Percentiles rank a stretch among this genome's conserved stretches.
Conservation (phyloP, 2,797 vertebrate genomes). For the Geotrypetes seraphini region DNA sequence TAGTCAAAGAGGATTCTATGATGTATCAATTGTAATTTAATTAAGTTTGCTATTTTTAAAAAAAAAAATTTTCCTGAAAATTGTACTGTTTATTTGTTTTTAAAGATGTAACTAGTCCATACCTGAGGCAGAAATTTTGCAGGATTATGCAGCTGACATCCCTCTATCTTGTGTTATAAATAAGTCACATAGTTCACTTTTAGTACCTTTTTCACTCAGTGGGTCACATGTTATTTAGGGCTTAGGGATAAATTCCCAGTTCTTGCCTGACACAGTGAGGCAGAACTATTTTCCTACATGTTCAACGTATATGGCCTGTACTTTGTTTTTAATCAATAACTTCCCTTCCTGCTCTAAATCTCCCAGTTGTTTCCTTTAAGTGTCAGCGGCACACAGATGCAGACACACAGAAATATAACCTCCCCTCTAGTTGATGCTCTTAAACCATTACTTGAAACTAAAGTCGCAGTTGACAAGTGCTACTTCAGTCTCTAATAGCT, state of each 20-base stretch:
- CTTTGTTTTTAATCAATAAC: constrained; percentile 16
- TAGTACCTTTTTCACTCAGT: too few species aligned
- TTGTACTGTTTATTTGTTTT: too few species aligned
- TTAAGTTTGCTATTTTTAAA: too few species aligned
- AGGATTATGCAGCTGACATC: too few species aligned
- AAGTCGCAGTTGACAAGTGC: constrained; percentile 47
- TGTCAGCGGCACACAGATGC: constrained; percentile 41
- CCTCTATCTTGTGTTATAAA: too few species aligned
- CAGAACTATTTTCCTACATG: background rate
- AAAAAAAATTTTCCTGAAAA: too few species aligned
- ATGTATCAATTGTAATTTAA: too few species aligned
- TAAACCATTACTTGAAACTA: constrained; percentile 56
- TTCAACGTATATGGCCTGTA: constrained; percentile 5
- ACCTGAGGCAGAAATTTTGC: too few species aligned
- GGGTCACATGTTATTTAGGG: too few species aligned
- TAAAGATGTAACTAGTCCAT: too few species aligned
- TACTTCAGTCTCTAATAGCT: constrained; percentile 58
- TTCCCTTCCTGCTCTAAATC: constrained; percentile 32
- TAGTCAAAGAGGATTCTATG: too few species aligned
- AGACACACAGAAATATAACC: constrained; percentile 42
- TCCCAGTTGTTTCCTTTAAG: constrained; percentile 56
- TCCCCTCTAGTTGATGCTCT: constrained; percentile 44
- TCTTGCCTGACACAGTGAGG: constrained; percentile 5
- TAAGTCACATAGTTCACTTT: too few species aligned
- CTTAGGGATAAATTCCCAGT: background rate